A percentile compares a stretch with the other conserved stretches of the same genome.
phyloP scores from a whole-genome alignment of 2,888 invertebrate genomes.

The Rotaria macrura region DNA sequence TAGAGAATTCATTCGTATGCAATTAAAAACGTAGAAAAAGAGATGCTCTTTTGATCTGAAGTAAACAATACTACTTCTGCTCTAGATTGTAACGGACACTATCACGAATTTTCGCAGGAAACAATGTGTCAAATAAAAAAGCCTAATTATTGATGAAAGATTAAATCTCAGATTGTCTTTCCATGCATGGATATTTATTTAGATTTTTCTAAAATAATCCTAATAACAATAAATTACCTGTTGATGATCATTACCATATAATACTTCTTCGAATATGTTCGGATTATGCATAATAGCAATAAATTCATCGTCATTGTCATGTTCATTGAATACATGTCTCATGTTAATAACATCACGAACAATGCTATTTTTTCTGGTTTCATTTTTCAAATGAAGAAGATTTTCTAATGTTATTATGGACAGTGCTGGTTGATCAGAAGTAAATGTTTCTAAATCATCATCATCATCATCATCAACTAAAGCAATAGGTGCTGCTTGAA shows the following conservation, averaged over 20 bases:
- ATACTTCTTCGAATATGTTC: background rate
- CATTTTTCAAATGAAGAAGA: background rate
- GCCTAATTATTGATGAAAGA: too few species aligned
- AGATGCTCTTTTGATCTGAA: too few species aligned
- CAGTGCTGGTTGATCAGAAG: background rate
- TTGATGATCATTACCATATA: background rate
- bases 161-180: too few species aligned
- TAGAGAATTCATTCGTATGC: too few species aligned
- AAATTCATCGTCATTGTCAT: slow-evolving; percentile 9
- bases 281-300: slow-evolving; percentile 20
- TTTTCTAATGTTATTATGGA: background rate
- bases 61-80: too few species aligned
- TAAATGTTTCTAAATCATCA: background rate
- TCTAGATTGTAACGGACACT: too few species aligned
- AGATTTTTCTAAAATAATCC: too few species aligned
- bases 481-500: background rate
- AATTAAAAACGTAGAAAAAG: too few species aligned
- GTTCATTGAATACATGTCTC: background rate
- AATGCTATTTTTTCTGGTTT: background rate
- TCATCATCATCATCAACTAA: background rate
- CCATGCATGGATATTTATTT: too few species aligned
- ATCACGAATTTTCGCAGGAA: too few species aligned
- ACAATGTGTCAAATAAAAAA: too few species aligned
- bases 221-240: background rate
- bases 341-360: background rate